Evolutionary conservation across 1,140 invertebrate genomes (phyloP).

Genomic region (Schlechtendalia chinensis): DNA sequence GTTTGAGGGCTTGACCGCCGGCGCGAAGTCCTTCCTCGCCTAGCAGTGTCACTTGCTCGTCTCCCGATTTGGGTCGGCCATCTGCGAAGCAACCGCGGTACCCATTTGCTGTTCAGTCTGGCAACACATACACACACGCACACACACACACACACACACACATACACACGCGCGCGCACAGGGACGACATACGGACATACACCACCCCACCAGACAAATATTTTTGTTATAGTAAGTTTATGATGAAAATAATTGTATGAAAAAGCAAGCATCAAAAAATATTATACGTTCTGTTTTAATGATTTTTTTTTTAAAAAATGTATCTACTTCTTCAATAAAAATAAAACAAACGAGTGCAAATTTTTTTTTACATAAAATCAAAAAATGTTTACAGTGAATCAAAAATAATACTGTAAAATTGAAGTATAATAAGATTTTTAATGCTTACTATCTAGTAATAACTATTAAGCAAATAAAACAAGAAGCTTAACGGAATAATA

Average conservation of each 20-base stretch:
- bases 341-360: not conserved
- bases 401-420: not conserved
- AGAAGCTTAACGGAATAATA: constrained; percentile 34
- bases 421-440: constrained; percentile 15
- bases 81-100: constrained; percentile 62
- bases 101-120: constrained; percentile 64
- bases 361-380: no score
- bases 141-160: constrained; percentile 54
- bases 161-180: constrained; percentile 57
- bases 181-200: constrained; percentile 48
- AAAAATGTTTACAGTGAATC: not conserved
- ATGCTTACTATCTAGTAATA: constrained; percentile 28
- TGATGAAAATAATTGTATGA: constrained; percentile 32
- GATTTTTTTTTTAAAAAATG: not conserved
- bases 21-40: constrained; percentile 90
- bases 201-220: constrained; percentile 48
- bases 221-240: constrained; percentile 43
- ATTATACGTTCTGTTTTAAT: not conserved
- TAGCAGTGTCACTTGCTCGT: constrained; percentile 89
- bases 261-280: constrained; percentile 41
- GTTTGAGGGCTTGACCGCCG: constrained; percentile 82
- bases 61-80: constrained; percentile 88
- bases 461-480: constrained; percentile 44
- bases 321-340: not conserved
- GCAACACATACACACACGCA: constrained; percentile 59